These are phyloP conservation scores for Eustalomyia histrio DNA, from an alignment of 2,888 invertebrate species.

Conservation along the genomic window DNA sequence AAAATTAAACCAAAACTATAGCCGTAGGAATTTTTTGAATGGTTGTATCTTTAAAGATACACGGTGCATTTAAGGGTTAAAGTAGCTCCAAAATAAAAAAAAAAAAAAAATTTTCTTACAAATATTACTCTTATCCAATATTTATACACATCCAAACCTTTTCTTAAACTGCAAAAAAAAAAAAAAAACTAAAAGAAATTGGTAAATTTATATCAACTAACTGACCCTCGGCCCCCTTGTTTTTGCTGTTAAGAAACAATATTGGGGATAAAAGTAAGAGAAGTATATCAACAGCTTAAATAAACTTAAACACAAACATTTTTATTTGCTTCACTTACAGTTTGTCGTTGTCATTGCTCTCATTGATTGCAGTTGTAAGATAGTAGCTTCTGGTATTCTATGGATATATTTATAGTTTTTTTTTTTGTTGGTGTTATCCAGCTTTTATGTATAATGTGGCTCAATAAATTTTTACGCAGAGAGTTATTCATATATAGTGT, in stretches of 20 bases:
- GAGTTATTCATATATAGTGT: conserved; percentile 23
- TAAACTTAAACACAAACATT: conserved; percentile 4
- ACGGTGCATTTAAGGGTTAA: too few species aligned
- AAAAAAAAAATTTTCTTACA: too few species aligned
- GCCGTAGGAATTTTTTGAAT: too few species aligned
- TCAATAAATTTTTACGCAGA: conserved; percentile 61
- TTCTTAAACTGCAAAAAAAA: conserved; percentile 25
- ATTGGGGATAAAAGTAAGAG: not conserved
- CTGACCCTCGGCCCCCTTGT: conserved; percentile 41
- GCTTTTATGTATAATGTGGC: conserved; percentile 13
- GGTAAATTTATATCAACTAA: conserved; percentile 46
- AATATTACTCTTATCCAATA: not conserved
- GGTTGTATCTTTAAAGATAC: too few species aligned
- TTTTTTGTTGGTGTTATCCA: conserved; percentile 3
- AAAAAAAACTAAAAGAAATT: conserved; percentile 44
- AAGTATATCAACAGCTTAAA: conserved; percentile 28
- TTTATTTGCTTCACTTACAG: conserved; percentile 43
- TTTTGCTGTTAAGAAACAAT: not conserved
- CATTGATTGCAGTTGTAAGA: conserved; percentile 56
- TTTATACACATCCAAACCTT: not conserved
- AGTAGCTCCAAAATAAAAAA: too few species aligned
- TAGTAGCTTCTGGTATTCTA: conserved; percentile 58
- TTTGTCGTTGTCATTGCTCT: conserved; percentile 40
- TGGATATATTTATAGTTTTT: not conserved
- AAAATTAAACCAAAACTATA: too few species aligned